phyloP scores from a whole-genome alignment of 64 coral and sea anemone genomes.

The Pocillopora damicornis region DNA sequence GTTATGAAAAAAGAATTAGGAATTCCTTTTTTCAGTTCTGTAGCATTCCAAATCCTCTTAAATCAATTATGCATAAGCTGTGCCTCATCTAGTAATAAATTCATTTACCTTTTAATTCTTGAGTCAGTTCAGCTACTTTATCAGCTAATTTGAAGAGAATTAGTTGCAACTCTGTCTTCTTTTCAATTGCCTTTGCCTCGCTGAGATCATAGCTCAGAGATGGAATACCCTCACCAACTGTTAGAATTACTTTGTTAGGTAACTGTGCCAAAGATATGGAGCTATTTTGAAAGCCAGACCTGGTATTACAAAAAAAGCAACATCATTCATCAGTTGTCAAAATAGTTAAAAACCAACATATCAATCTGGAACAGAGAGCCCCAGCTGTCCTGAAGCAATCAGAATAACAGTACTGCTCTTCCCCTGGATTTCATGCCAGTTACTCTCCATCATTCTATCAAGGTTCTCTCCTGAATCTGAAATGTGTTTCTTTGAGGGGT shows the following conservation, averaged over 20 bases:
- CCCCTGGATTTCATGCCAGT: too few relatives aligned
- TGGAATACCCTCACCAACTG: slow-evolving; percentile 44
- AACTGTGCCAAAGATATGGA: slow-evolving; percentile 33
- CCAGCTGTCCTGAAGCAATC: too few relatives aligned
- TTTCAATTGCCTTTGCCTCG: slow-evolving; percentile 70
- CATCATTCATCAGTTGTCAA: not conserved
- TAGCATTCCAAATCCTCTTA: too few relatives aligned
- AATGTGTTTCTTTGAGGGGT: too few relatives aligned
- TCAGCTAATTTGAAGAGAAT: slow-evolving; percentile 81
- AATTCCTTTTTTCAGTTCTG: too few relatives aligned
- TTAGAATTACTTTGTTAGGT: slow-evolving; percentile 64
- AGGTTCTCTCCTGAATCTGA: too few relatives aligned
- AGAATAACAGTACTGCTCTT: too few relatives aligned
- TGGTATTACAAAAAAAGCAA: not conserved
- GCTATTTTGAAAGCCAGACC: slow-evolving; percentile 70
- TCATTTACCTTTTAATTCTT: slow-evolving; percentile 70
- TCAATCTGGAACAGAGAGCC: too few relatives aligned
- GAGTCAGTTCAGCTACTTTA: slow-evolving; percentile 58
- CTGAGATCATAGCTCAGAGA: slow-evolving; percentile 63
- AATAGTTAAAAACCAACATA: too few relatives aligned
- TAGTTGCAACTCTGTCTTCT: slow-evolving; percentile 71
- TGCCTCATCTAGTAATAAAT: not conserved
- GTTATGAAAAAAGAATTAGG: too few relatives aligned
- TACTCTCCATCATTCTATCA: too few relatives aligned
- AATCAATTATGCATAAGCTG: not conserved